These are phyloP conservation scores for Tetrax tetrax DNA, from an alignment of 2,113 vertebrate species.

Conservation along the genomic window DNA sequence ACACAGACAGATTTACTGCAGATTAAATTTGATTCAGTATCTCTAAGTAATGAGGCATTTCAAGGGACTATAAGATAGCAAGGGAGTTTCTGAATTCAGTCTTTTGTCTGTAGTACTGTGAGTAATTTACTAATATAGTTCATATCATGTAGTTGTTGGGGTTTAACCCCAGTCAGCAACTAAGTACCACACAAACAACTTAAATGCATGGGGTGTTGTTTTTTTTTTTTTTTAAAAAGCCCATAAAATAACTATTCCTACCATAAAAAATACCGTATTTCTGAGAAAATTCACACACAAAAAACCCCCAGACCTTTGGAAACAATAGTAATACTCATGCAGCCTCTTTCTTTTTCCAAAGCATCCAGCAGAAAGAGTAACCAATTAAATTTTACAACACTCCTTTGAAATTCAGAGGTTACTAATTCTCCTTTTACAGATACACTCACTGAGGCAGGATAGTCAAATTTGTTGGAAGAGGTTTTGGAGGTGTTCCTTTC, in stretches of 20 bases:
- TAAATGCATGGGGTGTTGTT: background rate
- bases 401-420: background rate
- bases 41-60: slow-evolving; percentile 2
- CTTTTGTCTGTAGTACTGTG: background rate
- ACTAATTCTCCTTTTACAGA: background rate
- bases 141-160: background rate
- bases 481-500: background rate
- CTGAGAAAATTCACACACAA: background rate
- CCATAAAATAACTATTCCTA: background rate
- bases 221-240: too few species aligned
- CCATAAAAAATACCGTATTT: background rate
- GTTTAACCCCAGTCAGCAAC: too few species aligned
- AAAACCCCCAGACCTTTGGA: background rate
- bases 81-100: background rate
- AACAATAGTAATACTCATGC: background rate
- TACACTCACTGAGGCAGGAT: background rate
- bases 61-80: background rate
- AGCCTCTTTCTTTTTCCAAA: background rate
- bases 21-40: slow-evolving; percentile 37
- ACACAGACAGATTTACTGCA: slow-evolving; percentile 1
- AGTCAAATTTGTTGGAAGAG: background rate
- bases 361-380: background rate
- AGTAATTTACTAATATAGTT: background rate
- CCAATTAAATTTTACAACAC: background rate
- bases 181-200: background rate